Evolutionary conservation across 37 sponge, comb jelly and placozoan species (phyloP), one percentile per base, ranked within the genome.

Genomic region (Oopsacas minuta): DNA sequence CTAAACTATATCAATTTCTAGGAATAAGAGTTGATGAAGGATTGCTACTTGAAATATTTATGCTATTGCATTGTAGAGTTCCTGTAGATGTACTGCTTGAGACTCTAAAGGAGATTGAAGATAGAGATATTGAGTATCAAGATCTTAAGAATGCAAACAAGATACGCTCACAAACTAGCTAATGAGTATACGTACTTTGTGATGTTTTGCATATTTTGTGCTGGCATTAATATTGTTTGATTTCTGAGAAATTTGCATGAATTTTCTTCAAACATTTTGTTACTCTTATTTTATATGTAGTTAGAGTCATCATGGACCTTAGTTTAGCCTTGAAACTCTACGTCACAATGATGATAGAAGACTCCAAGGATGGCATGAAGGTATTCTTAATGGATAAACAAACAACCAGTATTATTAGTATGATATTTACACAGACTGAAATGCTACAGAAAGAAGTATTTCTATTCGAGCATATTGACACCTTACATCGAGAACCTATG

Each of bases 381-480:
- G 91, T 94, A 0, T 88, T 97, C 38, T 87, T 97, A 12, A 91
- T 97, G 91, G 99, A 95, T 86, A 91, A 90, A 86, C 91, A 89
- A 36, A 91, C 92, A 46, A 93, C 81, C 83, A 75, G 90, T 23
- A 90, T 91, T 8, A 91, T 95, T 0, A 95, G 94, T 38, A 90
- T 95, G 88, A 94, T 92, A 53, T 97, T 91, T 87, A 89, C 95
- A 0, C 99, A 97, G 85, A 92, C 94, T 23, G 99, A 97, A 81
- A 88, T 97, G 39, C 84, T 94, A 0, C 96, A 97, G 87, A 97
- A 97, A 42, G 99, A 94, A 82, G 95, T 97, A 23, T 97, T 90
- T 69, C 90, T 95, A 30, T 97, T 93, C 82, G 99, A 97, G 88
- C 75, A 87, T 37, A 81, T 97, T 53, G 86, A 87, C 86, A 89